Base-by-base conservation (phyloP, 2,113 vertebrate species). In the Cynoglossus semilaevis region DNA sequence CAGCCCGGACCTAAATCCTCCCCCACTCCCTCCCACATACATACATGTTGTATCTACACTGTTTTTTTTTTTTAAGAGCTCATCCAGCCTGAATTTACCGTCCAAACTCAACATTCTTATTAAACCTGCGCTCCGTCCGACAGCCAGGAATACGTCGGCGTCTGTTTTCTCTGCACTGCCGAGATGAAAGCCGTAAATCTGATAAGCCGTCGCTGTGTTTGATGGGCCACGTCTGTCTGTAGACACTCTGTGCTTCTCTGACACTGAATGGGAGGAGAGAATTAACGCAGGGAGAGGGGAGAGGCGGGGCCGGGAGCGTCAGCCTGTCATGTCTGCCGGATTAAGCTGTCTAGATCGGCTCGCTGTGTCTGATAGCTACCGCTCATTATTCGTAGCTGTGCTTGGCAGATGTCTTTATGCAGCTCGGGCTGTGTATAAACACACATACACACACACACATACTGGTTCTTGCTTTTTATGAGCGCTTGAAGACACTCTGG, bases 281-380 rank as follows among this genome's bases (percentile, higher is more conserved):
- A 73, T 79, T 66, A 69, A 43, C 18, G 5, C 22, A 5, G 51
- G 17, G 67, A 68, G 64, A 29, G 22, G 22, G n/a, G 51, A 51
- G 59, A 54, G 66, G 42, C 46, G 55, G 63, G 57, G 35, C 16
- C 12, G 63, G 66, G 59, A 22, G 63, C 72, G 67, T 60, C 44
- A 19, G 63, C 73, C 62, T 57, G 74, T 71, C 73, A 74, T 64
- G 78, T 81, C 76, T 81, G 71, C 2, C 0, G 46, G 79, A 82
- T 82, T 83, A 87, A 80, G 64, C 67, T 49, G 76, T 74, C 82
- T 79, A 48, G 58, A 76, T 80, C 79, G 53, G 59, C 67, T 67
- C 8, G 72, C 68, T 59, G 43, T 76, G 77, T 79, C 77, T 82
- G 81, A 84, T 75, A 75, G 79, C 64, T 74, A 67, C 67, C 9